Conservation (phyloP, 2,888 invertebrate genomes). For the Hyposoter dolosus region DNA sequence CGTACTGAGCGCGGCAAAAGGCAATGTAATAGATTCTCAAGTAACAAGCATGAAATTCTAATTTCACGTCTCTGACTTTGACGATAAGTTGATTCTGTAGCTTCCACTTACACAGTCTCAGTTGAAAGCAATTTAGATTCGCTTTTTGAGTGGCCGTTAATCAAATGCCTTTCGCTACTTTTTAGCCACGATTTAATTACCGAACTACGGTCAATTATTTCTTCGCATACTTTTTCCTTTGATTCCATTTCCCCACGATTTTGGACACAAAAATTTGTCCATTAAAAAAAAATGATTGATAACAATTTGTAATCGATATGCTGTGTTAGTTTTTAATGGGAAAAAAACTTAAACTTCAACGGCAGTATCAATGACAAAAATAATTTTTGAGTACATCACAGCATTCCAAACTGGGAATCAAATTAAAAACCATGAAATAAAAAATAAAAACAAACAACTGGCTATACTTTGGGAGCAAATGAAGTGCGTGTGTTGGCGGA, state of each 20-base stretch:
- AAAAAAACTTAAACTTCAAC: too few relatives aligned
- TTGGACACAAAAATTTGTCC: neutral
- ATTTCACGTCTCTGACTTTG: slow-evolving; percentile 6
- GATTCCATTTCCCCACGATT: neutral
- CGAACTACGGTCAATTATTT: neutral
- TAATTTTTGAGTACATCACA: too few relatives aligned
- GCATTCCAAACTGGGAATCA: neutral
- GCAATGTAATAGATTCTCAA: neutral
- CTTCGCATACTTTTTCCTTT: neutral
- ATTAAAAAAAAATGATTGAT: too few relatives aligned
- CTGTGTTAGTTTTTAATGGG: too few relatives aligned
- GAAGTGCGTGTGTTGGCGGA: neutral
- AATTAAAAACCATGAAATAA: neutral
- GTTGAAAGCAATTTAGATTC: neutral
- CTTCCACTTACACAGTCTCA: neutral
- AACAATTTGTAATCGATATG: too few relatives aligned
- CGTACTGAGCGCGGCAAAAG: neutral
- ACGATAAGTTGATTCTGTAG: neutral
- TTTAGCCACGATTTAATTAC: neutral
- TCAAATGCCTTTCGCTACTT: neutral
- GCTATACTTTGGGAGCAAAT: neutral
- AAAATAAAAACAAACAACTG: neutral
- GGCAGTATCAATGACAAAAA: too few relatives aligned
- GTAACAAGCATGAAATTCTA: neutral
- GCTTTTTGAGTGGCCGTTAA: neutral